Evolutionary conservation across 2,888 invertebrate genomes (phyloP).

Genomic region (Tupiocoris notatus): DNA sequence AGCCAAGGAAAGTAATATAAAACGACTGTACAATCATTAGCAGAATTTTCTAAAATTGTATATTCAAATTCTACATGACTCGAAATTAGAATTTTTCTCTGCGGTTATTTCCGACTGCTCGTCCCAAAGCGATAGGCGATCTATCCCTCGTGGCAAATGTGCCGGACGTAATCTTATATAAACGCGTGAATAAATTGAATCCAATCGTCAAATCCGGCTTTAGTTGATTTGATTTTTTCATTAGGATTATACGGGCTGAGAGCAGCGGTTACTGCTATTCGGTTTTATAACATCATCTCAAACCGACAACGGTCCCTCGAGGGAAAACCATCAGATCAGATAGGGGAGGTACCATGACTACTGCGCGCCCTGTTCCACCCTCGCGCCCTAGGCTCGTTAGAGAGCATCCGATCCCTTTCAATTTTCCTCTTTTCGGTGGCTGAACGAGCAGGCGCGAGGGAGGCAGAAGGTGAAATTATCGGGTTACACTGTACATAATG

Average conservation of each 20-base stretch:
- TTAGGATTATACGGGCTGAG: conserved; percentile 7
- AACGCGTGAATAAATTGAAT: background rate
- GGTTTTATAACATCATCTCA: conserved; percentile 31
- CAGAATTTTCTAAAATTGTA: no score
- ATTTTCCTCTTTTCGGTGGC: conserved; percentile 11
- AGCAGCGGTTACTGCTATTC: conserved; percentile 8
- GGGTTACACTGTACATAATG: conserved; percentile 39
- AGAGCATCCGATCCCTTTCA: conserved; percentile 34
- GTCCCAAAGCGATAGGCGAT: no score
- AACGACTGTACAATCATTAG: no score
- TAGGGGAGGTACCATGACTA: background rate
- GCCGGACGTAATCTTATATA: no score
- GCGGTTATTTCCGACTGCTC: no score
- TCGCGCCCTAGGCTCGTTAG: conserved; percentile 21
- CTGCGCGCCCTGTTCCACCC: background rate
- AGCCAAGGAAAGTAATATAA: no score
- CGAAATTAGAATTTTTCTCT: no score
- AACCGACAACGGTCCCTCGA: background rate
- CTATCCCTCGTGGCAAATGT: no score
- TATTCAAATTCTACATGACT: no score
- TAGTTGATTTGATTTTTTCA: conserved; percentile 26
- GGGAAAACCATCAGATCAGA: background rate
- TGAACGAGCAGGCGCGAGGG: conserved; percentile 1
- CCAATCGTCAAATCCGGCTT: background rate
- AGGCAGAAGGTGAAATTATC: conserved; percentile 27